phyloP scores from a whole-genome alignment of 2,797 vertebrate species.

The Chanos chanos region DNA sequence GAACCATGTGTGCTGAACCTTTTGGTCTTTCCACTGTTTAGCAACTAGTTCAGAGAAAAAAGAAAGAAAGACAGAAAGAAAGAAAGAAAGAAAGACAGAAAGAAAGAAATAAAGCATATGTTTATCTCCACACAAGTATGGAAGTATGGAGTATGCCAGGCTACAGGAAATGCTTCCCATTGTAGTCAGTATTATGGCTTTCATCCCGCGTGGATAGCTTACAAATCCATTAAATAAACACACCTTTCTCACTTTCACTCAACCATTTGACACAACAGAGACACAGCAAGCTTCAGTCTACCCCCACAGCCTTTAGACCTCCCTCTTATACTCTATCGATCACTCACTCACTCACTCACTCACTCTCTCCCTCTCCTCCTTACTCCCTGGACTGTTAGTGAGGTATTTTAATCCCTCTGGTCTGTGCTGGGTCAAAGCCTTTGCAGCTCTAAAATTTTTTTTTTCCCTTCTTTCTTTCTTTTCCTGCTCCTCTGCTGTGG shows the following conservation, averaged over 20 bases:
- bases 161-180: too few species aligned
- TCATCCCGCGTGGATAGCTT: too few species aligned
- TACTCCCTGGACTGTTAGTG: not conserved
- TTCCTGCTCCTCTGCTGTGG: conserved; percentile 41
- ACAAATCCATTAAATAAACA: not conserved
- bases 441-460: not conserved
- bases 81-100: not conserved
- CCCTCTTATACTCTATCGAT: conserved; percentile 4
- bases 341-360: not conserved
- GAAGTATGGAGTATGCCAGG: not conserved
- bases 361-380: not conserved
- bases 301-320: too few species aligned
- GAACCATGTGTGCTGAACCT: too few species aligned
- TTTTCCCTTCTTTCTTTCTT: conserved; percentile 21
- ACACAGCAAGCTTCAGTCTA: too few species aligned
- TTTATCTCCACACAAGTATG: not conserved
- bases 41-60: too few species aligned
- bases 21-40: too few species aligned
- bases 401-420: conserved; percentile 21
- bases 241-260: not conserved
- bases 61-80: not conserved
- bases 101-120: not conserved
- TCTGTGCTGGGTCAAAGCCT: not conserved
- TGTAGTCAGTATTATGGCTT: conserved; percentile 5
- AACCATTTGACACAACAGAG: conserved; percentile 1